phyloP scores from a whole-genome alignment of 1,140 invertebrate species.

The Eupristina koningsbergeri region DNA sequence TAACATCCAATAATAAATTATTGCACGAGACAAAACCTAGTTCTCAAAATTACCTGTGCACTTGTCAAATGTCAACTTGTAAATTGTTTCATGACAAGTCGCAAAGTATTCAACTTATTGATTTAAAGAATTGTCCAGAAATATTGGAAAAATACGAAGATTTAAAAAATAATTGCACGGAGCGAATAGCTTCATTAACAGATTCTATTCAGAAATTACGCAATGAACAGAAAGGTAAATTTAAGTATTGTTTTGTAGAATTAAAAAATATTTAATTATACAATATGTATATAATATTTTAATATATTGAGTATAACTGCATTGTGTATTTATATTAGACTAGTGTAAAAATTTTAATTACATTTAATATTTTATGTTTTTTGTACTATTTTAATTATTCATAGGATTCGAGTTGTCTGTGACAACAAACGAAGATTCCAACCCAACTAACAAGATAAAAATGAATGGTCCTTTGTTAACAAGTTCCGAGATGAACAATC shows the following conservation, averaged over 20 bases:
- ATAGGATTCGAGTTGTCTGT: constrained; percentile 48
- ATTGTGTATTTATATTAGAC: no score
- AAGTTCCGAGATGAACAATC: constrained; percentile 49
- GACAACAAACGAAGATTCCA: background rate
- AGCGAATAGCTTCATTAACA: constrained; percentile 66
- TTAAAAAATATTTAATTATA: background rate
- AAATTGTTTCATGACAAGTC: constrained; percentile 58
- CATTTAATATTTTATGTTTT: background rate
- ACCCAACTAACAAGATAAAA: background rate
- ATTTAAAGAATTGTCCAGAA: constrained; percentile 59
- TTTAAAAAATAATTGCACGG: constrained; percentile 62
- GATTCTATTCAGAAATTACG: constrained; percentile 65
- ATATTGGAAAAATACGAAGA: constrained; percentile 63
- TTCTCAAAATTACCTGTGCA: constrained; percentile 44
- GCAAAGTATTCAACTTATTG: constrained; percentile 53
- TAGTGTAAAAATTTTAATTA: no score
- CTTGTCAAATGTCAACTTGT: constrained; percentile 64
- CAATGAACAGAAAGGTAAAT: constrained; percentile 62
- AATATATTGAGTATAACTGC: no score
- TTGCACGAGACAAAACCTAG: background rate
- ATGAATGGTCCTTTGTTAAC: background rate
- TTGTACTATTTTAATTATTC: background rate
- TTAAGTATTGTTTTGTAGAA: constrained; percentile 34
- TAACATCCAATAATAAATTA: background rate
- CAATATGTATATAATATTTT: no score